Evolutionary conservation across 2,888 invertebrate species (phyloP).

Genomic region (Tenthredo livida): DNA sequence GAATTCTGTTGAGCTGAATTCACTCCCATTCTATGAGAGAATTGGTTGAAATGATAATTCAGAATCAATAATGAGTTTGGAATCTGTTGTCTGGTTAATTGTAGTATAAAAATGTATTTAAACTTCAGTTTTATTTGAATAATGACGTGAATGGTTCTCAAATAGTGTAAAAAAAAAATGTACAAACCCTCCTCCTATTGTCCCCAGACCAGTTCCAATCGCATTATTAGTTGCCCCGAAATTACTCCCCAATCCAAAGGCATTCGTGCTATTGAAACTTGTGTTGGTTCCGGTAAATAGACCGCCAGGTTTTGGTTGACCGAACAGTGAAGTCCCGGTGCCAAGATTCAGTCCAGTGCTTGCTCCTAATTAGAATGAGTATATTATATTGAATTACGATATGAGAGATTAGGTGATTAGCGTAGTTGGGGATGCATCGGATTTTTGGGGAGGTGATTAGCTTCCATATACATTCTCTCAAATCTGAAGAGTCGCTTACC

Average conservation of each 20-base stretch:
- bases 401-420: not conserved
- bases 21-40: constrained; percentile 63
- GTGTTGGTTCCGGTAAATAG: constrained; percentile 79
- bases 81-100: not conserved
- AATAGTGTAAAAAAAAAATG: not conserved
- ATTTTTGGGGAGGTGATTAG: not conserved
- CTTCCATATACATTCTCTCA: not conserved
- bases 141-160: not conserved
- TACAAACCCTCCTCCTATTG: constrained; percentile 67
- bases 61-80: no score
- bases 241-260: constrained; percentile 76
- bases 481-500: constrained; percentile 60
- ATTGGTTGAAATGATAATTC: not conserved
- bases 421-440: not conserved
- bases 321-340: constrained; percentile 71
- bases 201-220: constrained; percentile 67
- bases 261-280: constrained; percentile 78
- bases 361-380: constrained; percentile 58
- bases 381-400: not conserved
- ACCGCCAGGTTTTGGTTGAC: constrained; percentile 78
- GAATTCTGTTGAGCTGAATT: constrained; percentile 73
- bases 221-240: constrained; percentile 71
- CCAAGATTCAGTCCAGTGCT: constrained; percentile 76
- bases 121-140: constrained; percentile 23
- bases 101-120: not conserved